These are phyloP conservation scores for Anableps anableps DNA, from an alignment of 2,797 vertebrate species.

Conservation along the genomic window DNA sequence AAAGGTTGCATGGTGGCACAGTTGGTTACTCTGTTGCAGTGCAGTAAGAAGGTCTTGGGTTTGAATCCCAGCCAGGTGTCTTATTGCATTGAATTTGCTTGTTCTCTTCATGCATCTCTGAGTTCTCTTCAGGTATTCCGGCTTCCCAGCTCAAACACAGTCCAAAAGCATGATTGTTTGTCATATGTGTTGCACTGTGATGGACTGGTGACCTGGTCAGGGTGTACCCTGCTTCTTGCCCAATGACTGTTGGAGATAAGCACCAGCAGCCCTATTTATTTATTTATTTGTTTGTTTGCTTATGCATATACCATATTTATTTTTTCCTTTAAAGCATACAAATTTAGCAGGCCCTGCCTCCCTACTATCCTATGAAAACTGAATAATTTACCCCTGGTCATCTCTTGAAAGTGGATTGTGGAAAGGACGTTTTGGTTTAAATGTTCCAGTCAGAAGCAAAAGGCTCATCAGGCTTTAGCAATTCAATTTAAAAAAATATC, in stretches of 20 bases:
- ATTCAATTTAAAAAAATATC: slow-evolving; percentile 57
- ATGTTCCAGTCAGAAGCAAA: slow-evolving; percentile 24
- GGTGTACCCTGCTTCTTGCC: background rate
- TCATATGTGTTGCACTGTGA: background rate
- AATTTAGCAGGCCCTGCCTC: background rate
- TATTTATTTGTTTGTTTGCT: background rate
- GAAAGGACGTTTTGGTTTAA: background rate
- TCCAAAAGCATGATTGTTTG: background rate
- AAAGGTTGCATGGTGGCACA: background rate
- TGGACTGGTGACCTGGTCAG: background rate
- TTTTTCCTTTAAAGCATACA: background rate
- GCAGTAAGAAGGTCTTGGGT: background rate
- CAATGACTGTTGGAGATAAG: background rate
- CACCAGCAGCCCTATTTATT: background rate
- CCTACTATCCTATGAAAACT: too few relatives aligned
- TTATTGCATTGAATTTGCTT: background rate
- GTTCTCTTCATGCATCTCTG: background rate
- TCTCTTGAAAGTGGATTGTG: background rate
- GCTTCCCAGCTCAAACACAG: background rate
- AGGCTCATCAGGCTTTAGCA: slow-evolving; percentile 48
- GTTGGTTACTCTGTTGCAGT: background rate
- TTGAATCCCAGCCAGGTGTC: background rate
- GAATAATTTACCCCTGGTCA: background rate
- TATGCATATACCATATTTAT: background rate
- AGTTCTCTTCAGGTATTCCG: background rate